These are phyloP conservation scores for Nasonia longicornis DNA, from an alignment of 1,140 invertebrate species.

Conservation along the genomic window DNA sequence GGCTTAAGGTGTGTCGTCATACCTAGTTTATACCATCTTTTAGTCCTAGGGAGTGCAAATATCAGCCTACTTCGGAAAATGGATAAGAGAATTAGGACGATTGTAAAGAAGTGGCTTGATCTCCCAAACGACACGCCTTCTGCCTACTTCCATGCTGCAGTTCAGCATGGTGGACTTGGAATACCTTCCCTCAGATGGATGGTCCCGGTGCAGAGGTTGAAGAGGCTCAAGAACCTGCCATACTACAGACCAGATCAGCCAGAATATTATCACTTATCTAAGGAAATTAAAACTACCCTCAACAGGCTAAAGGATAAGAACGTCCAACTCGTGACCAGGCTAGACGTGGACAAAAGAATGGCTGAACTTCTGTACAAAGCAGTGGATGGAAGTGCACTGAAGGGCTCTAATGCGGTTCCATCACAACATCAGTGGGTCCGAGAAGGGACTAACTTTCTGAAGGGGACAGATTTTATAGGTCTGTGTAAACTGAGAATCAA, in stretches of 20 bases:
- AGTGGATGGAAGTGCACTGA: constrained; percentile 11
- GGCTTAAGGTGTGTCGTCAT: constrained; percentile 17
- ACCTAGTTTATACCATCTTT: constrained; percentile 23
- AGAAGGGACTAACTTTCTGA: constrained; percentile 34
- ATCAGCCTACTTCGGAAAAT: constrained; percentile 35
- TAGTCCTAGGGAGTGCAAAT: constrained; percentile 19
- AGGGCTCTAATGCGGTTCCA: background rate
- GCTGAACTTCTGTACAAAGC: background rate
- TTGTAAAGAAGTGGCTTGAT: constrained; percentile 42
- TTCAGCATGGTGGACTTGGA: constrained; percentile 37
- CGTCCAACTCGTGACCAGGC: background rate
- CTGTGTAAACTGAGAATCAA: background rate
- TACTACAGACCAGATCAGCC: background rate
- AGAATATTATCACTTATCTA: background rate
- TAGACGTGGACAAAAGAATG: constrained; percentile 23
- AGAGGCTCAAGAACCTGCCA: background rate
- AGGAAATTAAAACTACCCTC: background rate
- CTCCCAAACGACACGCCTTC: constrained; percentile 34
- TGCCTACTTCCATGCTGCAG: constrained; percentile 45
- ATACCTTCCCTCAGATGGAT: constrained; percentile 42
- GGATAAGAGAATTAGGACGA: constrained; percentile 14
- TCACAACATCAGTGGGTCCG: constrained; percentile 44
- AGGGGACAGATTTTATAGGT: constrained; percentile 39
- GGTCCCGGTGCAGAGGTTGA: background rate
- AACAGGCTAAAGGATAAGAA: background rate